These are phyloP conservation scores for Holcopasites calliopsidis DNA, from an alignment of 1,140 invertebrate genomes.

Conservation along the genomic window DNA sequence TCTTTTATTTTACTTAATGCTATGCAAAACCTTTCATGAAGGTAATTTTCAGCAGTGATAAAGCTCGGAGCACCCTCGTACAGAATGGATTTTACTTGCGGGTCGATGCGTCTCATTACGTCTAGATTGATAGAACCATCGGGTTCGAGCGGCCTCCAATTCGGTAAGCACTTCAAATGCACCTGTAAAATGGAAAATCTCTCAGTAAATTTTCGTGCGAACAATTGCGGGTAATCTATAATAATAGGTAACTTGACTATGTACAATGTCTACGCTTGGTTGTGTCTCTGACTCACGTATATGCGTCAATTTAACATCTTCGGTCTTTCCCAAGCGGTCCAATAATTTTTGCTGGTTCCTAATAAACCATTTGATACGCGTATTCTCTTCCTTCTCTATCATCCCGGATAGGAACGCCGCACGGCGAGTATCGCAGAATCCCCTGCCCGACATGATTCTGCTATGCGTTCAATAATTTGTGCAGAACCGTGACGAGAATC, in stretches of 20 bases:
- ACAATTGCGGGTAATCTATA: neutral
- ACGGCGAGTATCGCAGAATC: constrained; percentile 61
- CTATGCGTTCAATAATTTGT: constrained; percentile 3
- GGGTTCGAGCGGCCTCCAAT: constrained; percentile 50
- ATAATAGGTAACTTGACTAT: neutral
- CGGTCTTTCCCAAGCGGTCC: constrained; percentile 54
- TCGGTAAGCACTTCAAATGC: constrained; percentile 37
- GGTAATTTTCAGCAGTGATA: constrained; percentile 63
- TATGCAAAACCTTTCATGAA: constrained; percentile 61
- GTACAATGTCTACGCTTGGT: neutral
- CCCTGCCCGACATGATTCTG: constrained; percentile 13
- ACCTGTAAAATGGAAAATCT: constrained; percentile 33
- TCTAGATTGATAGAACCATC: constrained; percentile 47
- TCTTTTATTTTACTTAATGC: neutral
- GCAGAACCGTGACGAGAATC: neutral
- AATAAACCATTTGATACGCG: constrained; percentile 66
- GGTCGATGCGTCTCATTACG: constrained; percentile 65
- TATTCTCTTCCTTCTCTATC: constrained; percentile 58
- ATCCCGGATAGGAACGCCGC: constrained; percentile 60
- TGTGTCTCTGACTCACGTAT: constrained; percentile 29
- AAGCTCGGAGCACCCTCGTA: constrained; percentile 60
- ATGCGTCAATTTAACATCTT: neutral
- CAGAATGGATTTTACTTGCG: constrained; percentile 54
- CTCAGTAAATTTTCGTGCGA: neutral
- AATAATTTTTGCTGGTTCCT: constrained; percentile 66